Base-by-base conservation (phyloP, 2,888 invertebrate genomes). In the Busseola fusca region DNA sequence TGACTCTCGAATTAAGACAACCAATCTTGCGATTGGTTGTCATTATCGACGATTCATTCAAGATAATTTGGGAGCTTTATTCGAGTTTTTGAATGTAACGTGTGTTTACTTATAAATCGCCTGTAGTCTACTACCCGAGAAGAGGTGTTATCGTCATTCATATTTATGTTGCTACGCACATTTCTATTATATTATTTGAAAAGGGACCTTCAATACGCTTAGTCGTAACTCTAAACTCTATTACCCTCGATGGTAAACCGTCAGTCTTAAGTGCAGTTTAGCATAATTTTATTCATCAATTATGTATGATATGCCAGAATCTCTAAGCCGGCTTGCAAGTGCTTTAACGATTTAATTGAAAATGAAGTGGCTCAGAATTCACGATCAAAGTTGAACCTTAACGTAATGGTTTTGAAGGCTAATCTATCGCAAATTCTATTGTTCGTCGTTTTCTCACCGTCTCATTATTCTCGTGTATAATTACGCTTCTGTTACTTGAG, bases 1-100 rank as follows among this genome's bases (percentile, higher is more conserved):
- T 91, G 88, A 89, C 87, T 91, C 87, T 88, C 82, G 83, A 88
- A 90, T 90, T 89, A 87, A 83, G 88, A 90, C n/a, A n/a, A 89
- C 88, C 86, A 84, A 86, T 86, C n/a, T 87, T 80, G 79, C 85
- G 83, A 88, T 90, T 88, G 86, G 83, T 81, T 78, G 78, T 73
- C 60, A 60, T 66, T 79, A 74, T 74, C 65, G 69, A 63, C 66
- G 63, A 82, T 74, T 74, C 76, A 82, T 84, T 74, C 66, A 71
- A 18, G 66, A 42, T 78, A 72, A 81, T 80, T 80, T 77, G 52
- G 69, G 40, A 59, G 27, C 30, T 69, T 71, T 78, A 59, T 75
- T 73, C 57, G 69, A 30, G 54, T 60, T 76, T 75, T 54, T 67
- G 69, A 80, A 76, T 68, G 60, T 45, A 65, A 21, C n/a, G 3